Conservation (phyloP, 2,113 vertebrate species). For the Ranitomeya imitator region DNA sequence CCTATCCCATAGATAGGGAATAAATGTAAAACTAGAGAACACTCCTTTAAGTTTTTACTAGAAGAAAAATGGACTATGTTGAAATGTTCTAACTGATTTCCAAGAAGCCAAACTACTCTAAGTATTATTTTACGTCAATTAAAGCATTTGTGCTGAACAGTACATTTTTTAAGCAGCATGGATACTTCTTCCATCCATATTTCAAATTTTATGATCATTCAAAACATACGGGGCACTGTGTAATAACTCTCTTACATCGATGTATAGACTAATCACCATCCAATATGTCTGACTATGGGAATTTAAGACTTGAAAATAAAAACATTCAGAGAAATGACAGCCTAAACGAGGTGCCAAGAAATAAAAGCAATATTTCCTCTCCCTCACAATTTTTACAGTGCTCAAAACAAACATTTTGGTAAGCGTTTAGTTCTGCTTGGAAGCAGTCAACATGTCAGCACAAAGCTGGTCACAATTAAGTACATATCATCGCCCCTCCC, state of each 20-base stretch:
- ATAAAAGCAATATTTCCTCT: conserved; percentile 56
- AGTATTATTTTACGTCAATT: neutral
- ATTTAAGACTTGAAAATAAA: conserved; percentile 47
- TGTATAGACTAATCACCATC: conserved; percentile 57
- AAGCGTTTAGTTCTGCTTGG: conserved; percentile 33
- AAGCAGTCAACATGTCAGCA: conserved; percentile 41
- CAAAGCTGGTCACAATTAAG: conserved; percentile 45
- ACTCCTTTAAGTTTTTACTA: neutral
- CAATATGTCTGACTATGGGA: conserved; percentile 58
- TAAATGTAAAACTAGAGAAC: too few species aligned
- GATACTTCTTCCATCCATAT: conserved; percentile 44
- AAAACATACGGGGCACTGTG: neutral
- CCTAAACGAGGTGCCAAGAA: conserved; percentile 42
- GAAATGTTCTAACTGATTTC: neutral
- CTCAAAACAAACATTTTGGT: conserved; percentile 58
- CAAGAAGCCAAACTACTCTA: neutral
- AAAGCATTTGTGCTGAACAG: neutral
- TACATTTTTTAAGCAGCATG: neutral
- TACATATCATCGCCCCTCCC: conserved; percentile 37
- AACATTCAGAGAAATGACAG: conserved; percentile 59
- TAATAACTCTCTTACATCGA: conserved; percentile 59
- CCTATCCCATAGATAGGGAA: too few species aligned
- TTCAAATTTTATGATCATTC: conserved; percentile 47
- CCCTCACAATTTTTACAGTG: conserved; percentile 53
- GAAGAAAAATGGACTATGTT: neutral